Evolutionary conservation across 2,888 invertebrate genomes (phyloP).

Genomic region (Thymelicus sylvestris): DNA sequence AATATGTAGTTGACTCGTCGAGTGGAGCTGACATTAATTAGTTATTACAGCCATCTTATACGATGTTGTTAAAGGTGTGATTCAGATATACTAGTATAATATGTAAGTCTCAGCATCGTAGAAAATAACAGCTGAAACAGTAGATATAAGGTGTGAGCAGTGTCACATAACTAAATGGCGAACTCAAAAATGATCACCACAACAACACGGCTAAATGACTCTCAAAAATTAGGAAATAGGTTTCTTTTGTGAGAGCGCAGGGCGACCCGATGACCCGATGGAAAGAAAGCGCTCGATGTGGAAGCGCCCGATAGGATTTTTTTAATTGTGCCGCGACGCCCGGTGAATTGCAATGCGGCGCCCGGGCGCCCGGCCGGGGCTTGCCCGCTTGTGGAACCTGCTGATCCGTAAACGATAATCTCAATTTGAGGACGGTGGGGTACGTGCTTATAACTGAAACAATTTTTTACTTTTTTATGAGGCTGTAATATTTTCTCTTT

Average conservation of each 20-base stretch:
- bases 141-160: too few species aligned
- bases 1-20: too few species aligned
- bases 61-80: too few species aligned
- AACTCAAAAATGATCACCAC: background rate
- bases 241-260: slow-evolving; percentile 13
- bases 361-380: background rate
- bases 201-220: slow-evolving; percentile 15
- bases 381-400: slow-evolving; percentile 9
- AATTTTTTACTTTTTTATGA: too few species aligned
- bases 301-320: slow-evolving; percentile 30
- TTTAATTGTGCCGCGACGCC: slow-evolving; percentile 28
- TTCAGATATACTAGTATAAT: too few species aligned
- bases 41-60: too few species aligned
- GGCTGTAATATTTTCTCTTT: too few species aligned
- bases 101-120: too few species aligned
- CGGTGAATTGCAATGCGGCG: slow-evolving; percentile 26
- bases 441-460: too few species aligned
- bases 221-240: slow-evolving; percentile 5
- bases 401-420: slow-evolving; percentile 14
- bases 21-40: too few species aligned
- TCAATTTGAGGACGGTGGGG: background rate
- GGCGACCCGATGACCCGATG: background rate
- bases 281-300: slow-evolving; percentile 26
- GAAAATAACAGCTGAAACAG: too few species aligned
- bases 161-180: too few species aligned